Percentiles rank a stretch among this genome's conserved stretches.
phyloP scores from a whole-genome alignment of 2,797 vertebrate genomes.

The Chaetophractus vellerosus region DNA sequence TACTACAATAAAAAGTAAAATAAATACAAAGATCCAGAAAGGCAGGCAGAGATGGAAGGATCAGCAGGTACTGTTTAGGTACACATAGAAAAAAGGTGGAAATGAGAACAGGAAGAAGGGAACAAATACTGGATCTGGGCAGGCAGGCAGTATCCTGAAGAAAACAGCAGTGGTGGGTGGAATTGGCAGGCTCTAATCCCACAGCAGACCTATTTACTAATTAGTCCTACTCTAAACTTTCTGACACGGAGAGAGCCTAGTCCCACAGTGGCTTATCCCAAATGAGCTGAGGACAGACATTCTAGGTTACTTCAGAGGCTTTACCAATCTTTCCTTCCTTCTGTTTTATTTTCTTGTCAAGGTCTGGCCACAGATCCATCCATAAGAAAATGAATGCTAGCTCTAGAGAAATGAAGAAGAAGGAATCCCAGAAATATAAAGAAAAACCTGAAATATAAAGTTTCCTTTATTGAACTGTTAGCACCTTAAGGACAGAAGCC shows the following conservation, averaged over 20 bases:
- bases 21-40: background rate
- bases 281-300: background rate
- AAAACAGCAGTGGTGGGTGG: background rate
- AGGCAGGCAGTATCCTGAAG: background rate
- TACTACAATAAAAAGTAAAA: too few species aligned
- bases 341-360: constrained; percentile 11
- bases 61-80: background rate
- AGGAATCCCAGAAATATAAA: background rate
- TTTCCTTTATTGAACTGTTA: background rate
- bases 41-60: background rate
- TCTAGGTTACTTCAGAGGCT: background rate
- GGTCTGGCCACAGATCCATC: background rate
- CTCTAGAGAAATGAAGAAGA: background rate
- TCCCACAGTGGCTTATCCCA: background rate
- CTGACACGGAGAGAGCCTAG: background rate
- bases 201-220: background rate
- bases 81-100: background rate
- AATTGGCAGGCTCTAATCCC: background rate
- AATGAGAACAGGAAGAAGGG: background rate
- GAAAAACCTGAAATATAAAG: background rate
- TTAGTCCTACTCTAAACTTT: background rate
- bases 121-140: background rate
- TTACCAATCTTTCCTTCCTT: background rate
- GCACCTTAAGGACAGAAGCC: background rate
- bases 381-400: background rate